These are phyloP conservation scores for Neotragus moschatus DNA, from an alignment of 2,113 vertebrate genomes.

Conservation along the genomic window DNA sequence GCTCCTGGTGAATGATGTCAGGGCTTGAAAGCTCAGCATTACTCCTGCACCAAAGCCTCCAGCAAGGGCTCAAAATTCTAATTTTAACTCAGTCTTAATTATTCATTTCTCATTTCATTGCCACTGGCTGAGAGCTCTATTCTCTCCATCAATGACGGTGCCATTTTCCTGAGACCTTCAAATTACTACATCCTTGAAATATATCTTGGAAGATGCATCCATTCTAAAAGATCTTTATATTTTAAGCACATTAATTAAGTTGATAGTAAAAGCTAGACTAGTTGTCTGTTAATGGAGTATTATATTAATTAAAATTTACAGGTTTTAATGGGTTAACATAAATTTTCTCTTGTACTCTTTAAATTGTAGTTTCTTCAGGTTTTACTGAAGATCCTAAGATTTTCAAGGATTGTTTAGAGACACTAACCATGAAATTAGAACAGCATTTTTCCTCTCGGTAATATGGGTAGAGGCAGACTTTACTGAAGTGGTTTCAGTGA, in stretches of 20 bases:
- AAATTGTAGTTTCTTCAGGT: background rate
- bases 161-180: background rate
- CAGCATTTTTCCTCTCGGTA: background rate
- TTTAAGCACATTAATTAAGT: background rate
- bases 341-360: background rate
- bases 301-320: background rate
- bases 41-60: conserved; percentile 84
- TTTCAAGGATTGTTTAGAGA: background rate
- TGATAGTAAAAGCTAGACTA: background rate
- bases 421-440: background rate
- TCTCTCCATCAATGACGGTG: background rate
- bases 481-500: background rate
- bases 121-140: background rate
- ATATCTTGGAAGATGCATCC: background rate
- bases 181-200: background rate
- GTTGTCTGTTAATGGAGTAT: background rate
- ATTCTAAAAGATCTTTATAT: background rate
- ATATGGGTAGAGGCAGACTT: background rate
- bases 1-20: conserved; percentile 91
- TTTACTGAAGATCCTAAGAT: background rate
- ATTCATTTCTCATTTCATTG: background rate
- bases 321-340: background rate
- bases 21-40: conserved; percentile 80
- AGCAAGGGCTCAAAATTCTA: conserved; percentile 77
- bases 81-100: background rate